Conservation (phyloP, 1,140 invertebrate species). For the Chelonus insularis region DNA sequence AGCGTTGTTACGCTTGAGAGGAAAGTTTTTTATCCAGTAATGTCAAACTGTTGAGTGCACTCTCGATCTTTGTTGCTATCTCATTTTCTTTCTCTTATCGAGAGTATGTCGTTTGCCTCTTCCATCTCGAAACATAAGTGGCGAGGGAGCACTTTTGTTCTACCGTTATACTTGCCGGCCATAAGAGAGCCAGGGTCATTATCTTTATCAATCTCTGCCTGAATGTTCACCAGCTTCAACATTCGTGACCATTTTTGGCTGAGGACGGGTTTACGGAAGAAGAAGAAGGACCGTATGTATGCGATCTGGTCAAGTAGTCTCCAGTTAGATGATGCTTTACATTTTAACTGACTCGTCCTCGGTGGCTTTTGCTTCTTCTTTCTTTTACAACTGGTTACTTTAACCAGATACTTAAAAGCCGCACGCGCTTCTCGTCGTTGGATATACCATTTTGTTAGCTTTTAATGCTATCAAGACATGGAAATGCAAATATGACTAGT, state of each 20-base stretch:
- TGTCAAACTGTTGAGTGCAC: conserved; percentile 1
- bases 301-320: neutral
- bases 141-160: conserved; percentile 36
- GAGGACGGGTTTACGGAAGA: conserved; percentile 41
- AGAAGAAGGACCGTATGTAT: neutral
- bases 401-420: conserved; percentile 25
- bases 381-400: neutral
- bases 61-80: conserved; percentile 8
- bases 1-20: conserved; percentile 2
- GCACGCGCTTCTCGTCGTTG: conserved; percentile 15
- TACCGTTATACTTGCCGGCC: conserved; percentile 44
- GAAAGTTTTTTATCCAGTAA: neutral
- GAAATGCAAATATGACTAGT: no score
- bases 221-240: conserved; percentile 40
- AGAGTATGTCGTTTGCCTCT: neutral
- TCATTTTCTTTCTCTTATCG: conserved; percentile 15
- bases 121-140: conserved; percentile 5
- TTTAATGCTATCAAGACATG: neutral
- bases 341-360: conserved; percentile 26
- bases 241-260: conserved; percentile 48
- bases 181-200: conserved; percentile 42
- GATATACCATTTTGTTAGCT: neutral
- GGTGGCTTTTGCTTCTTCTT: conserved; percentile 11
- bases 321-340: conserved; percentile 19
- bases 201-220: conserved; percentile 52